phyloP scores from a whole-genome alignment of 2,797 vertebrate species.

The Pogonophryne albipinna region DNA sequence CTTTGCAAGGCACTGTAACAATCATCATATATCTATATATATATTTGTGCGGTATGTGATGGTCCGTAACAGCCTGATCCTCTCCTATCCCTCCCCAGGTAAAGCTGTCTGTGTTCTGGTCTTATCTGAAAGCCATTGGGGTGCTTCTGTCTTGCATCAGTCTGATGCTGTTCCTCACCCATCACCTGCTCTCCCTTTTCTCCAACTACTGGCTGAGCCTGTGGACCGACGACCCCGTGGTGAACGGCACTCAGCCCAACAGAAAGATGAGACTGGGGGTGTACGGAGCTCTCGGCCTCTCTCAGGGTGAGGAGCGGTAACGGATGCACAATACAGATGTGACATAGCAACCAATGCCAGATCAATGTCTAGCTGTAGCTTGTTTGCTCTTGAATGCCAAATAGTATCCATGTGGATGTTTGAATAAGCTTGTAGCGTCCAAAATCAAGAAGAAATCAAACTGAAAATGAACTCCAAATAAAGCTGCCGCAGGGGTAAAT shows the following conservation, averaged over 20 bases:
- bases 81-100: constrained; percentile 81
- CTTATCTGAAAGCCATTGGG: constrained; percentile 95
- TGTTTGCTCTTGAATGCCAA: too few relatives aligned
- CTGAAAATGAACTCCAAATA: too few relatives aligned
- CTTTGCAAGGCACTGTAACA: too few relatives aligned
- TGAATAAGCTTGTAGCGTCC: too few relatives aligned
- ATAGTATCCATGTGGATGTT: too few relatives aligned
- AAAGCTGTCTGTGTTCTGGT: constrained; percentile 92
- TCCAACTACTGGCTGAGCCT: constrained; percentile 98
- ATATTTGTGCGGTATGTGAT: not conserved
- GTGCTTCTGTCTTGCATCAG: constrained; percentile 88
- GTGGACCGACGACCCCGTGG: constrained; percentile 94
- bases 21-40: too few relatives aligned
- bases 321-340: not conserved
- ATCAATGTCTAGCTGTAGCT: too few relatives aligned
- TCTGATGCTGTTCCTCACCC: constrained; percentile 89
- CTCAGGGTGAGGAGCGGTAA: constrained; percentile 86
- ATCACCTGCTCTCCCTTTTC: constrained; percentile 88
- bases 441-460: too few relatives aligned
- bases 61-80: not conserved
- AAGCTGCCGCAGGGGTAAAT: too few relatives aligned
- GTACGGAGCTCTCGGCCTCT: constrained; percentile 90
- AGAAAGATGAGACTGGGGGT: constrained; percentile 89
- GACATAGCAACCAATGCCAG: too few relatives aligned
- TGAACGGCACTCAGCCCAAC: constrained; percentile 92